Percentiles rank a stretch among this genome's conserved stretches.
phyloP scores from a whole-genome alignment of 2,113 vertebrate genomes.

The Anoura caudifer region DNA sequence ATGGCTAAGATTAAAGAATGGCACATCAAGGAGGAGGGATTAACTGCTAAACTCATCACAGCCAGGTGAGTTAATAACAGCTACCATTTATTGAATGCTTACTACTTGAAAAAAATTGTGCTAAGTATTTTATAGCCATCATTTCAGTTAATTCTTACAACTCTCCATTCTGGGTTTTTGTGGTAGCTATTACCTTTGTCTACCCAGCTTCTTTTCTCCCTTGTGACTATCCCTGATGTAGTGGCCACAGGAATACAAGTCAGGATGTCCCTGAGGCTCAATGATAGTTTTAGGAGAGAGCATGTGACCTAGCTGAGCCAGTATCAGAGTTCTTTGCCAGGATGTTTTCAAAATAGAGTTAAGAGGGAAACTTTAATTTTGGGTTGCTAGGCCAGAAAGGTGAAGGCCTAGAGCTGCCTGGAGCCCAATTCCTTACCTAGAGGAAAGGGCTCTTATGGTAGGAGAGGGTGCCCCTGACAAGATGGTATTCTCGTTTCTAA shows the following conservation, averaged over 20 bases:
- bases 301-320: not conserved
- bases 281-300: not conserved
- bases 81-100: not conserved
- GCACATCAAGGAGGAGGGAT: not conserved
- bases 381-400: not conserved
- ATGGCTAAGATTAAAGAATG: conserved; percentile 50
- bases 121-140: not conserved
- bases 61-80: conserved; percentile 25
- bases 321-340: not conserved
- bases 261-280: not conserved
- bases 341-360: not conserved
- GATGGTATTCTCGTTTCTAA: not conserved
- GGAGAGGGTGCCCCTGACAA: not conserved
- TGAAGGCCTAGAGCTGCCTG: not conserved
- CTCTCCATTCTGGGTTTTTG: not conserved
- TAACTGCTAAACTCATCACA: conserved; percentile 26
- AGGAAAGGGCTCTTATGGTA: not conserved
- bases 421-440: not conserved
- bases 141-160: not conserved
- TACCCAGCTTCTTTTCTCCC: not conserved
- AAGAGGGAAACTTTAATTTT: not conserved
- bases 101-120: not conserved
- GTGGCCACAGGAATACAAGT: not conserved
- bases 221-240: not conserved
- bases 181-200: not conserved